Percentiles rank a stretch among this genome's conserved stretches.
phyloP scores from a whole-genome alignment of 2,113 vertebrate species.

The Psephotus haematonotus region DNA sequence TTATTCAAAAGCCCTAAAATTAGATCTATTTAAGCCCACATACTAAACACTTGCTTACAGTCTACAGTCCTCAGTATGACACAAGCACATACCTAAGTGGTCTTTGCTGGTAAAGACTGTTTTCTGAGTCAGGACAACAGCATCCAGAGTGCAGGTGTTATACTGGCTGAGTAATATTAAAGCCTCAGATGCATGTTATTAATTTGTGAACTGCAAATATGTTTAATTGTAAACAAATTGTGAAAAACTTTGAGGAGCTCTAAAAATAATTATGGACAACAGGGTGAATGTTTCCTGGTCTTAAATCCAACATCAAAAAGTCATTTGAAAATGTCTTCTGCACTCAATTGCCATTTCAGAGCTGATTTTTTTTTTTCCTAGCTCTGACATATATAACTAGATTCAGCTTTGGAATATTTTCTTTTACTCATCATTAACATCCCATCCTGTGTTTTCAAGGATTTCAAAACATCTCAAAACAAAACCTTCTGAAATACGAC shows the following conservation, averaged over 20 bases:
- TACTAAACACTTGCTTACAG: not conserved
- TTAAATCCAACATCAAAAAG: not conserved
- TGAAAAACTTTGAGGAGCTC: not conserved
- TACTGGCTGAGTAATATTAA: not conserved
- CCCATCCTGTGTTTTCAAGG: not conserved
- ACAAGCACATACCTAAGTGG: not conserved
- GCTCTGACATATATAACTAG: not conserved
- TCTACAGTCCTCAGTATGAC: not conserved
- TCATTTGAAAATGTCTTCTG: not conserved
- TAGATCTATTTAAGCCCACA: not conserved
- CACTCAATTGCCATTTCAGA: not conserved
- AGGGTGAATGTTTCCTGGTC: not conserved
- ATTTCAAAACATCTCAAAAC: not conserved
- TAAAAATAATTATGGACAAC: not conserved
- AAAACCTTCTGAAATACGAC: rapidly evolving
- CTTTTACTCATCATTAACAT: not conserved
- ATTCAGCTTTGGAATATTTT: not conserved
- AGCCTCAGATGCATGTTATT: not conserved
- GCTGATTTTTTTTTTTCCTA: not conserved
- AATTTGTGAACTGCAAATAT: not conserved
- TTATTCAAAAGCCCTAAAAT: not conserved
- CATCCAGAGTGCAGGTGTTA: not conserved
- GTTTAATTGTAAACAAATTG: not conserved
- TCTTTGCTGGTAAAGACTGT: not conserved
- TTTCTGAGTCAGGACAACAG: not conserved